Conservation (phyloP, 2,113 vertebrate genomes). For the Sapajus apella region DNA sequence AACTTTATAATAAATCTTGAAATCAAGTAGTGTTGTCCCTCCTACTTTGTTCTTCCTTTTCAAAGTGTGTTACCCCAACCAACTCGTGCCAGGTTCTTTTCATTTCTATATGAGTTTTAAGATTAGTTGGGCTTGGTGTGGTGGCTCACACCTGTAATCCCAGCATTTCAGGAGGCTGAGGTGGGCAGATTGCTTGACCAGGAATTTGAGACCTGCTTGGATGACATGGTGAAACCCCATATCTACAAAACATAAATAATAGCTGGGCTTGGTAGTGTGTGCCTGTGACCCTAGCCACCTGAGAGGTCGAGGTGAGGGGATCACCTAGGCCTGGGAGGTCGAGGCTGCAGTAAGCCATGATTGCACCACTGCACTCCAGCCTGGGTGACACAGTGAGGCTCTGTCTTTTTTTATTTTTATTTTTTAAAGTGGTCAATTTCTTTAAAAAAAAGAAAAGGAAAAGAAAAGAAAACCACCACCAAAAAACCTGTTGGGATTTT, state of each 20-base stretch:
- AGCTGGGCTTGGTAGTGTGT: not conserved
- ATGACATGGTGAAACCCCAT: not conserved
- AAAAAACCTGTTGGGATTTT: not conserved
- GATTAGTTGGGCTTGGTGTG: not conserved
- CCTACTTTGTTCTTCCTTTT: conserved; percentile 23
- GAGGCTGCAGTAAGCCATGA: not conserved
- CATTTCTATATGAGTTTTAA: not conserved
- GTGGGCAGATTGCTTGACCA: too few species aligned
- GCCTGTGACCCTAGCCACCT: too few species aligned
- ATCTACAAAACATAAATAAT: not conserved
- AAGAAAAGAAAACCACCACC: not conserved
- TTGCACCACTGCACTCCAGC: not conserved
- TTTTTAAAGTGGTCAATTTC: not conserved
- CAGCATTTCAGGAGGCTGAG: too few species aligned
- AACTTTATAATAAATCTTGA: conserved; percentile 44
- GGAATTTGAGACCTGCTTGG: not conserved
- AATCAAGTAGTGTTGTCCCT: not conserved
- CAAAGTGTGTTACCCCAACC: not conserved
- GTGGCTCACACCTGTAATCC: not conserved
- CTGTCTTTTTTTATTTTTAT: too few species aligned
- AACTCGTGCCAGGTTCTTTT: not conserved
- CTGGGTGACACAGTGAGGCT: not conserved
- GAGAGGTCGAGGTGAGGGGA: not conserved
- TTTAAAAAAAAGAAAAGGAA: not conserved
- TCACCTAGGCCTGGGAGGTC: not conserved